phyloP scores from a whole-genome alignment of 2,888 invertebrate species.

The Therioaphis trifolii region DNA sequence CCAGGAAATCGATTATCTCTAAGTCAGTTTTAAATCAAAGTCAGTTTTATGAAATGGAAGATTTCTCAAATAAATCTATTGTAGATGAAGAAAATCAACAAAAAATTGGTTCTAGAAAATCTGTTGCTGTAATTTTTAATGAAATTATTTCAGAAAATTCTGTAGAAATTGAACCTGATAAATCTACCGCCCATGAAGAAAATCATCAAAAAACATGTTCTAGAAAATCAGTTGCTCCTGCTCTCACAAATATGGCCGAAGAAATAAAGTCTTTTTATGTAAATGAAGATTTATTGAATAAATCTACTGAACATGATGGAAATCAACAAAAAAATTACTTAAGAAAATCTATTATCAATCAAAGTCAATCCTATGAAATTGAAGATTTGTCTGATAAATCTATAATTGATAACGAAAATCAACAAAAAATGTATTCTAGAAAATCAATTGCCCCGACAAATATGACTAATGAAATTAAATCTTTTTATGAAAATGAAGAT shows the following conservation, averaged over 20 bases:
- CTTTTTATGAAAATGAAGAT: not conserved
- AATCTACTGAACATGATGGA: not conserved
- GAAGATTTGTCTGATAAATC: no score
- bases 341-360: constrained; percentile 8
- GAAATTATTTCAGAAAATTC: not conserved
- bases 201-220: not conserved
- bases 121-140: not conserved
- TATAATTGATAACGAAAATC: not conserved
- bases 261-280: not conserved
- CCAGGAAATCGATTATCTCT: no score
- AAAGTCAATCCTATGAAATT: not conserved
- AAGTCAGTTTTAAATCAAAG: no score
- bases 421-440: not conserved
- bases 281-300: not conserved
- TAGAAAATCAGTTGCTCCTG: not conserved
- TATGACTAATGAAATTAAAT: not conserved
- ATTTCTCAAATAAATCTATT: not conserved
- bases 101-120: constrained; percentile 26
- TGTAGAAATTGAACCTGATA: no score
- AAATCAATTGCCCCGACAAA: not conserved
- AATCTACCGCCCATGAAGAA: not conserved
- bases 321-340: constrained; percentile 17
- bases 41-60: not conserved
- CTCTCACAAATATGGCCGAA: not conserved
- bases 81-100: constrained; percentile 7